Base-by-base conservation (phyloP, 2,113 vertebrate genomes). In the Chloroceryle aenea region DNA sequence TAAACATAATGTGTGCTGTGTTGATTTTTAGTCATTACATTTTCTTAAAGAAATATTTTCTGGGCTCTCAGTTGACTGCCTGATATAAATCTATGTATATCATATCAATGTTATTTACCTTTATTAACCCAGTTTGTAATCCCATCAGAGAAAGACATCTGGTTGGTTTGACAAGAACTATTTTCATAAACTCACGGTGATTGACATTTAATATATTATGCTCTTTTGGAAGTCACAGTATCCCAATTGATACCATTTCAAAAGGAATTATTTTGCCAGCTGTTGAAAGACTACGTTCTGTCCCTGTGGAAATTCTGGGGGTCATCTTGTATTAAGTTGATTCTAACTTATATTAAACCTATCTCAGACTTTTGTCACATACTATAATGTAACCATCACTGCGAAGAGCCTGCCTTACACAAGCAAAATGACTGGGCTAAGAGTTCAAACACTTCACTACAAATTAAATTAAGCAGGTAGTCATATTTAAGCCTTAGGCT, bases 181-280 rank as follows among this genome's bases (percentile, higher is more conserved):
- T 93, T 95, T 95, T 94, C 87, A 95, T 89, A 91, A 95, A 94
- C 81, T 94, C 64, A 29, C 58, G 58, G 48, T 89, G 95, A 97
- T 82, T 93, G 95, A 79, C 94, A 69, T 87, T 91, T 94, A 94
- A 92, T 94, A 89, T 91, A 89, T 85, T 89, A 76, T 38, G 45
- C 29, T 94, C 38, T 89, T 82, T 53, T 82, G 77, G 58, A 95
- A 91, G 69, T 53, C 87, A 43, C 6, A 3, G 30, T 94, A 73
- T 89, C 53, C 93, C 89, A 87, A 43, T 38, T 82, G 74, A 78
- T 89, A 89, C 72, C 4, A 79, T 87, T 91, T 95, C 89, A 85
- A 89, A 72, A 95, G 73, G 81, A 97, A 94, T 97, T 93, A 94
- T 89, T 95, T 84, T 4, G 0, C 83, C 90, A 90, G 74, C 81